Evolutionary conservation across 92 coral and sea anemone species (phyloP).

Genomic region (Heteractis magnifica): DNA sequence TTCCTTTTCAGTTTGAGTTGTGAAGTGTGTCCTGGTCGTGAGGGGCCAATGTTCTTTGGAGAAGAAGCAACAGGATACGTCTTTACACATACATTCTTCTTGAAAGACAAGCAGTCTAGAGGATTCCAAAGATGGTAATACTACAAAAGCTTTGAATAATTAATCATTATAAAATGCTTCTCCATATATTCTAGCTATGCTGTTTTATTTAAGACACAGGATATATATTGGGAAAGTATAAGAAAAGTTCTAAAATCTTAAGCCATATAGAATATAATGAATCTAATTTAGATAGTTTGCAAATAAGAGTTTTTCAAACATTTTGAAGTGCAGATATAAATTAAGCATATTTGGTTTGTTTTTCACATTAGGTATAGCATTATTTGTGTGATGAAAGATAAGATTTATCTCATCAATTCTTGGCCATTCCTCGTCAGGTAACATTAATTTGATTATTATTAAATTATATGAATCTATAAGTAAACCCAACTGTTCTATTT

Average conservation of each 20-base stretch:
- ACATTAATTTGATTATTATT: background rate
- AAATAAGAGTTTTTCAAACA: background rate
- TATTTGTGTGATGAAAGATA: slow-evolving; percentile 96
- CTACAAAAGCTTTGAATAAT: background rate
- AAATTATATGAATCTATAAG: background rate
- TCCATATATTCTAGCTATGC: too few species aligned
- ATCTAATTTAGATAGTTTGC: background rate
- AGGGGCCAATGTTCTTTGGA: slow-evolving; percentile 99
- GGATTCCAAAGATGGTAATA: slow-evolving; percentile 93
- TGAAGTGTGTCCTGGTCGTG: slow-evolving; percentile 98
- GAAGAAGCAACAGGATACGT: slow-evolving; percentile 96
- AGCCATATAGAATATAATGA: too few species aligned
- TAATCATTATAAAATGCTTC: too few species aligned
- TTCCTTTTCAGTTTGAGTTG: slow-evolving; percentile 72
- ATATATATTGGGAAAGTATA: too few species aligned
- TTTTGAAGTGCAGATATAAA: too few species aligned
- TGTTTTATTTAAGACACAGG: too few species aligned
- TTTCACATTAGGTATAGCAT: slow-evolving; percentile 80
- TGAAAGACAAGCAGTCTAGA: slow-evolving; percentile 95
- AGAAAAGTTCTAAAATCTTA: too few species aligned
- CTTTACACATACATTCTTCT: slow-evolving; percentile 91
- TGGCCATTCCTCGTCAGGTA: slow-evolving; percentile 99
- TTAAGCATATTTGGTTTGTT: background rate
- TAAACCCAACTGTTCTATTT: too few species aligned
- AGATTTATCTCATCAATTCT: slow-evolving; percentile 91